Evolutionary conservation across 1,140 invertebrate species (phyloP).

Genomic region (Eufriesea mexicana): DNA sequence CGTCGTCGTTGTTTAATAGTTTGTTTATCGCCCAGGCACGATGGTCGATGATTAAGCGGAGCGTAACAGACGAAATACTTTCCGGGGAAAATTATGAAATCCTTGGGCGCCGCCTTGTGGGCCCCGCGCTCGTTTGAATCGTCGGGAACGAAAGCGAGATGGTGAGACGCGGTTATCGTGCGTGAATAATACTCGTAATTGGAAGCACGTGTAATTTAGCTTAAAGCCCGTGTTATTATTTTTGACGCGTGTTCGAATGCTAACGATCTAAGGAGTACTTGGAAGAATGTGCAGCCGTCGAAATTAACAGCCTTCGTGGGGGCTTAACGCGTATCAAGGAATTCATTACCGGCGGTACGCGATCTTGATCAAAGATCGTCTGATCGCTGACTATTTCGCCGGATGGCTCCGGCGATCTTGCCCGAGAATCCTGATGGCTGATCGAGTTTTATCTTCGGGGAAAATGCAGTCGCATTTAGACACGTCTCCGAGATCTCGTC

Average conservation of each 20-base stretch:
- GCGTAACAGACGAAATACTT: constrained; percentile 49
- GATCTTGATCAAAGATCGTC: background rate
- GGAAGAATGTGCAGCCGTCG: constrained; percentile 29
- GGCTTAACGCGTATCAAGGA: constrained; percentile 20
- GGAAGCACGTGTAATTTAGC: constrained; percentile 66
- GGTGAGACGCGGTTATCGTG: constrained; percentile 41
- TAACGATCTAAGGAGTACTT: constrained; percentile 55
- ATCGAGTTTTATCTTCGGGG: background rate
- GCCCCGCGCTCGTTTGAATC: background rate
- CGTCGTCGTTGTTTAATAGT: constrained; percentile 30
- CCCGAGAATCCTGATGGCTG: background rate
- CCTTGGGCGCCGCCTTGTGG: constrained; percentile 7
- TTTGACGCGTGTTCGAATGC: constrained; percentile 53
- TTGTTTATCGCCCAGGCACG: constrained; percentile 28
- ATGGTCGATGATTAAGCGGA: constrained; percentile 18
- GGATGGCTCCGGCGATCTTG: background rate
- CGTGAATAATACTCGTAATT: constrained; percentile 69
- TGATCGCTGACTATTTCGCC: background rate
- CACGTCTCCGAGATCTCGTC: no score
- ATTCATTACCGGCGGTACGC: background rate
- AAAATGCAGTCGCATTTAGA: background rate
- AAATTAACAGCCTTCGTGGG: constrained; percentile 28
- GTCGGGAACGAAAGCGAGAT: background rate
- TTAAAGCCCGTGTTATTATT: constrained; percentile 61
- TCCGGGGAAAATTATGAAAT: constrained; percentile 40